These are phyloP conservation scores for Hylaea fasciaria DNA, from an alignment of 2,888 invertebrate species.

Conservation along the genomic window DNA sequence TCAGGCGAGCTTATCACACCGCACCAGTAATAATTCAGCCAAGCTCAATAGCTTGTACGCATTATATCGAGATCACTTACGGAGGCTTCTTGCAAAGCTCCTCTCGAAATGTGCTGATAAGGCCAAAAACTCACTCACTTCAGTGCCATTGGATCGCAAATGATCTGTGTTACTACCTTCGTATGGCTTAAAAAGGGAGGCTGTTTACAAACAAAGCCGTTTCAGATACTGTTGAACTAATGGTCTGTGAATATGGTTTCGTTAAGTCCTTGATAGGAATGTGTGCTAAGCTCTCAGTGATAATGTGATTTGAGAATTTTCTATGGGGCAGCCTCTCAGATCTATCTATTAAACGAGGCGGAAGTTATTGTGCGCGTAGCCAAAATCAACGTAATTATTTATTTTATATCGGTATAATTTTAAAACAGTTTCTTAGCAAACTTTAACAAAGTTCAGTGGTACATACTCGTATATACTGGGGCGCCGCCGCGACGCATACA, in stretches of 20 bases:
- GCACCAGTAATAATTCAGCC: conserved; percentile 41
- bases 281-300: conserved; percentile 18
- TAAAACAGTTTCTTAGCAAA: no score
- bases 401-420: neutral
- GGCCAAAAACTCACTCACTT: conserved; percentile 68
- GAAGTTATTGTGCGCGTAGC: conserved; percentile 3
- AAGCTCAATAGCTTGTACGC: conserved; percentile 40
- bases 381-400: conserved; percentile 1
- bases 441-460: no score
- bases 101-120: conserved; percentile 59
- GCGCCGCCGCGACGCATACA: no score
- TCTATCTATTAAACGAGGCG: conserved; percentile 6
- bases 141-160: conserved; percentile 75
- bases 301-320: conserved; percentile 22
- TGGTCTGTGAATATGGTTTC: conserved; percentile 57
- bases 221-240: conserved; percentile 64
- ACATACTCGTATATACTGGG: no score
- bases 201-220: conserved; percentile 61
- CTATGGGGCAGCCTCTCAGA: conserved; percentile 29
- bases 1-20: conserved; percentile 29
- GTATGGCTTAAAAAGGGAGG: conserved; percentile 62
- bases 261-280: conserved; percentile 30
- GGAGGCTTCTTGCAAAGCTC: conserved; percentile 57
- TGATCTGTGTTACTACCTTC: conserved; percentile 73
- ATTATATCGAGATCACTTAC: conserved; percentile 52